These are phyloP conservation scores for Siderastrea siderea DNA, from an alignment of 92 coral and sea anemone species.

Conservation along the genomic window DNA sequence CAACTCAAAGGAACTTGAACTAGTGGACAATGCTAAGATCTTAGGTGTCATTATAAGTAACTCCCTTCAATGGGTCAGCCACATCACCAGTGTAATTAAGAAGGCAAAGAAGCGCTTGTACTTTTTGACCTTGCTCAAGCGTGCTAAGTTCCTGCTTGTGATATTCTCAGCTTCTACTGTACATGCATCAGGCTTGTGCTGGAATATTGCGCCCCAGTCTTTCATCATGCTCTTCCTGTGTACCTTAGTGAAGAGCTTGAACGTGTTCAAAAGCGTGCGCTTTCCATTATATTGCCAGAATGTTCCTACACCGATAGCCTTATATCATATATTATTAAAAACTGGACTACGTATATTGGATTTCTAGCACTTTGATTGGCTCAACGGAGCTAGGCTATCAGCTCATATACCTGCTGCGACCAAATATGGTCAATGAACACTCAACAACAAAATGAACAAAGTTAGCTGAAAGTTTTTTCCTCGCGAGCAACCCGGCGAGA, in stretches of 20 bases:
- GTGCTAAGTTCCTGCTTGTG: slow-evolving; percentile 20
- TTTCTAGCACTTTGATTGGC: no score
- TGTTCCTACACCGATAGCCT: no score
- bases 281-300: neutral
- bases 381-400: no score
- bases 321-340: no score
- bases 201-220: slow-evolving; percentile 52
- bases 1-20: neutral
- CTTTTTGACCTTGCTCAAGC: slow-evolving; percentile 33
- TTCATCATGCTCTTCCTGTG: slow-evolving; percentile 40
- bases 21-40: slow-evolving; percentile 27
- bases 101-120: slow-evolving; percentile 53
- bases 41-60: slow-evolving; percentile 36
- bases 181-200: slow-evolving; percentile 39
- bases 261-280: slow-evolving; percentile 35
- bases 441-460: no score
- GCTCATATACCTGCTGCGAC: no score
- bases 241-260: slow-evolving; percentile 19
- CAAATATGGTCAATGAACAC: no score
- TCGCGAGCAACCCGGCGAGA: no score
- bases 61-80: slow-evolving; percentile 40
- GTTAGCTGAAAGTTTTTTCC: no score
- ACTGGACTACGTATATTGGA: no score
- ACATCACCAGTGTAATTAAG: slow-evolving; percentile 18
- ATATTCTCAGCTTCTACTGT: slow-evolving; percentile 38